A percentile compares a stretch with the other conserved stretches of the same genome.
Conservation (phyloP, 2,113 vertebrate genomes). For the Ploceus nigricollis region DNA sequence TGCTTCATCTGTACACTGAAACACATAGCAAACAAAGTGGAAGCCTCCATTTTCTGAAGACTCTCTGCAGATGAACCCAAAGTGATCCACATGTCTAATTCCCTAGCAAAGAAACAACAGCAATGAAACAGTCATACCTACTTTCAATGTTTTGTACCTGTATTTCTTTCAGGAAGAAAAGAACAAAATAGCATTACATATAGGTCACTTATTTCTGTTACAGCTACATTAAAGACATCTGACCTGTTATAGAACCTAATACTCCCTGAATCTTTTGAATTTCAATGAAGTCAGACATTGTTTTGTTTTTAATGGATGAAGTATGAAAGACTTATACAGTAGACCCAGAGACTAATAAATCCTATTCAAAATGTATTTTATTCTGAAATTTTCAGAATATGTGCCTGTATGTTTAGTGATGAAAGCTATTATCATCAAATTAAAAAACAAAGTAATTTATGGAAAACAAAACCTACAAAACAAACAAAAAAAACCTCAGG, state of each 20-base stretch:
- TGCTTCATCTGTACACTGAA: slow-evolving; percentile 92
- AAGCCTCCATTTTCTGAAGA: slow-evolving; percentile 84
- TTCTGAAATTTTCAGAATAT: neutral
- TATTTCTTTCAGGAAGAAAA: neutral
- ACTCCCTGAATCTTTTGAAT: neutral
- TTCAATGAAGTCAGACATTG: neutral
- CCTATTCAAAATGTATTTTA: neutral
- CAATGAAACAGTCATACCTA: neutral
- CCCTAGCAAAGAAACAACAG: slow-evolving; percentile 75
- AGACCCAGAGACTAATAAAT: neutral
- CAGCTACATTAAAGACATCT: neutral
- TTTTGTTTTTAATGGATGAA: neutral
- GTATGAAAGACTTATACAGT: neutral
- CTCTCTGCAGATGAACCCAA: slow-evolving; percentile 98
- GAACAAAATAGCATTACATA: neutral
- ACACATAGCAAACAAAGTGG: slow-evolving; percentile 94
- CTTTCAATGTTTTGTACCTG: neutral
- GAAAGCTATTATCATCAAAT: neutral
- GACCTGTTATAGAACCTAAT: neutral
- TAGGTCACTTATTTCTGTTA: neutral
- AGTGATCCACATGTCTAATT: slow-evolving; percentile 95
- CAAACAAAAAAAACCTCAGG: neutral
- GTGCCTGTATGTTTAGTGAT: neutral
- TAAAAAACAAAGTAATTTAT: neutral
- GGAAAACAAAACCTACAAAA: neutral